Percentiles rank a stretch among this genome's conserved stretches.
phyloP scores from a whole-genome alignment of 2,113 vertebrate genomes.

The Ailurus styani region DNA sequence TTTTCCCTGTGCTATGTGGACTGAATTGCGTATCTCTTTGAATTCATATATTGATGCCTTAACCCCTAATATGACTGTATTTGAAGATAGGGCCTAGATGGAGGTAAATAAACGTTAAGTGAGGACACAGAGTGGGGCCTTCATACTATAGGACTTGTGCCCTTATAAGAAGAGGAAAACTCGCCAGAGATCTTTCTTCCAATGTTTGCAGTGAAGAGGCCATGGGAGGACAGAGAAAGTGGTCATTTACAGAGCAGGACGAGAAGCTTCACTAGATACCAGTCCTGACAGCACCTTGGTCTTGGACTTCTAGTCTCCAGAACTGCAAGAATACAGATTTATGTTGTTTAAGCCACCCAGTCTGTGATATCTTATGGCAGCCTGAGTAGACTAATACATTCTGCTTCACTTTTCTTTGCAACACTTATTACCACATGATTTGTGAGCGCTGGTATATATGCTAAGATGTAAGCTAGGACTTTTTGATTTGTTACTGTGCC shows the following conservation, averaged over 20 bases:
- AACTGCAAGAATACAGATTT: not conserved
- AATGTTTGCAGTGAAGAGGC: not conserved
- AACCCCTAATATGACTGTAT: not conserved
- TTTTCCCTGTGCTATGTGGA: not conserved
- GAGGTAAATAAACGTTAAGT: not conserved
- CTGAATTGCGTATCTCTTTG: not conserved
- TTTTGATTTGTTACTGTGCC: not conserved
- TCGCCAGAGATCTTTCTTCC: not conserved
- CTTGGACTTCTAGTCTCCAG: not conserved
- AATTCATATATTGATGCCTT: not conserved
- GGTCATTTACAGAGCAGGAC: not conserved
- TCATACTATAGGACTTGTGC: not conserved
- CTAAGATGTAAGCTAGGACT: not conserved
- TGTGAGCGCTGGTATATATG: not conserved
- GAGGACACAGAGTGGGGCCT: not conserved
- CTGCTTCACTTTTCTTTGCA: not conserved
- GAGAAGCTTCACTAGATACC: not conserved
- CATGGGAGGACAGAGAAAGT: not conserved
- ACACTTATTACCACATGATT: not conserved
- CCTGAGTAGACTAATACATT: not conserved
- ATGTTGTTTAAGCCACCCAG: not conserved
- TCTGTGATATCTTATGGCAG: not conserved
- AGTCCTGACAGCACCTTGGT: not conserved
- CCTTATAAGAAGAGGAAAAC: not conserved
- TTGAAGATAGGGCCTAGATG: not conserved